Evolutionary conservation across 2,888 invertebrate genomes (phyloP).

Genomic region (Parthenolecanium corni): DNA sequence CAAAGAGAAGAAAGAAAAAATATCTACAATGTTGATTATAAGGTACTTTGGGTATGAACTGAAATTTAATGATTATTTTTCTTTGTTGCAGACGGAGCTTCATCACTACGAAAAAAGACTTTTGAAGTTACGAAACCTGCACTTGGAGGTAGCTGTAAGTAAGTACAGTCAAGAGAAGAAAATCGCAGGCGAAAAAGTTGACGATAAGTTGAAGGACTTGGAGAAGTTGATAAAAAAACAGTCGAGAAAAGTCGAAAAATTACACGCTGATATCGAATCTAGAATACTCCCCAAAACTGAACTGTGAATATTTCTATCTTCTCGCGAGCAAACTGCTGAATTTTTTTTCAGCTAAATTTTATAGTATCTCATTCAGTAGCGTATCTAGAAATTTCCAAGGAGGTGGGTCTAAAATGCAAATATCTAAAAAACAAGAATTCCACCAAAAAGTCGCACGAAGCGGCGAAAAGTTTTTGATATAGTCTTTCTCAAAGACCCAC

Average conservation of each 20-base stretch:
- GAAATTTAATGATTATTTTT: conserved; percentile 5
- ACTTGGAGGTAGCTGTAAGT: conserved; percentile 65
- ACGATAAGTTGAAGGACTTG: conserved; percentile 47
- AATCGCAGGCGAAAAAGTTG: conserved; percentile 50
- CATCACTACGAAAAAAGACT: conserved; percentile 77
- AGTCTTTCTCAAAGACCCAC: no score
- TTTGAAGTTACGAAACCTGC: conserved; percentile 67
- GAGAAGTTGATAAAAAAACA: conserved; percentile 73
- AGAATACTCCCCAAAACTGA: conserved; percentile 63
- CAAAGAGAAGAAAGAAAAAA: no score
- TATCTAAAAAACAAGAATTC: no score
- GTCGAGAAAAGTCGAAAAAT: conserved; percentile 69
- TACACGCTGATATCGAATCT: conserved; percentile 65
- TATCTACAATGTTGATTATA: no score
- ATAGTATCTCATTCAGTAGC: no score
- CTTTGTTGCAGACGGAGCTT: conserved; percentile 55
- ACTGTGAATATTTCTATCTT: not conserved
- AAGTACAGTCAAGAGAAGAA: conserved; percentile 54
- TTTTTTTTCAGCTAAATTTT: no score
- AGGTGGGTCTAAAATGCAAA: no score
- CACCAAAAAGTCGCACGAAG: no score
- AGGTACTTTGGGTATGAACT: not conserved
- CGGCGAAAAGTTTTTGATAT: no score
- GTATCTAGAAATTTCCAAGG: no score
- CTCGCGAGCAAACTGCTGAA: no score